Evolutionary conservation across 2,797 vertebrate genomes (phyloP), one percentile per base, ranked within the genome.

Genomic region (Cygnus olor): DNA sequence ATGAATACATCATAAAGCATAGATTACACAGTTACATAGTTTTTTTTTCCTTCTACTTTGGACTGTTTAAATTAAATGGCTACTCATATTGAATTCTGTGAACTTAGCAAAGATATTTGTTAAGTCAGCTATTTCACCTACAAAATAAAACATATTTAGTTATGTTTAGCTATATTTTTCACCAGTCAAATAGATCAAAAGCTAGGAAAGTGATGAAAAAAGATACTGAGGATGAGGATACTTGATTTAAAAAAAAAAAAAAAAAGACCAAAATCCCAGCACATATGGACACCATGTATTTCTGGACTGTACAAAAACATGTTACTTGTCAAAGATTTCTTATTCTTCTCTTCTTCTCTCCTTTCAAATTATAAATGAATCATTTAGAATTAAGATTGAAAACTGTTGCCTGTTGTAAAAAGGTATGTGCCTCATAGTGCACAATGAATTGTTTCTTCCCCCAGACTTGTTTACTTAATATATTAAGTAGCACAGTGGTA

Each of bases 351-450:
- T 68, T 86, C 73, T 68, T 40, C 32, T 64, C 36, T 81, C 32
- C 7, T 80, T 72, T 84, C 56, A 81, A 77, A 54, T 60, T 57
- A 85, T 47, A 71, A 90, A 90, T 20, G 19, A 51, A 70, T 68
- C 25, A 42, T 58, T 80, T 56, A 64, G 14, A 79, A 24, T 61
- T 58, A 54, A 54, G 45, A 80, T 11, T 47, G 30, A 80, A 90
- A 94, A 71, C 14, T 53, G 15, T 8, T 90, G 68, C 11, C 47
- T 91, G 85, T 65, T 65, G 14, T 77, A 90, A 81, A 72, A 94
- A 76, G 28, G 32, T 0, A 2, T 0, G 0, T n/a, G 27, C 17
- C 32, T 83, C 21, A 56, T 4, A 54, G 79, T 11, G 27, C 18
- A 70, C 19, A 82, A 1, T 44, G 38, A 68, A 91, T 11, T 1